phyloP scores from a whole-genome alignment of 2,797 vertebrate species.

The Protosalanx chinensis region DNA sequence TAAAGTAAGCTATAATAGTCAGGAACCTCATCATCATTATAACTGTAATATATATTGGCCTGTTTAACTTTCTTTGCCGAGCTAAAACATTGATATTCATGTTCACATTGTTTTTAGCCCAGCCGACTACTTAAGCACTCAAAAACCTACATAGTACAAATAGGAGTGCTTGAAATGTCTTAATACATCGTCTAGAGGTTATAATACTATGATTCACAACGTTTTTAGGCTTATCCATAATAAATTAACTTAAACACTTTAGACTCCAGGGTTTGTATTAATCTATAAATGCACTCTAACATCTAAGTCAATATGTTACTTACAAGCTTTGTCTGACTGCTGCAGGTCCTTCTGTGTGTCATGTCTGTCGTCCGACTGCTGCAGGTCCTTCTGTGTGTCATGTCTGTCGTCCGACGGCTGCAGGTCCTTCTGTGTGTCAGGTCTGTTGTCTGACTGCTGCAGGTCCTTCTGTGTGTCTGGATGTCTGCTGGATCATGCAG shows the following conservation, averaged over 20 bases:
- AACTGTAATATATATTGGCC: too few relatives aligned
- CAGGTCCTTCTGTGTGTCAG: slow-evolving; percentile 1
- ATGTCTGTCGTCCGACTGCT: not conserved
- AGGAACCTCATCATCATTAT: too few relatives aligned
- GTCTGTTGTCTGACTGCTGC: not conserved
- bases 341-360: not conserved
- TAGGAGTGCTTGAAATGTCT: slow-evolving; percentile 19
- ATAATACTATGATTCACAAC: slow-evolving; percentile 1
- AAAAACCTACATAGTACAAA: slow-evolving; percentile 21
- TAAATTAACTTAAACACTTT: not conserved
- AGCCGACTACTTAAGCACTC: too few relatives aligned
- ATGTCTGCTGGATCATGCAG: slow-evolving; percentile 9
- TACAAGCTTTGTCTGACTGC: not conserved
- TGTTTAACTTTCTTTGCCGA: too few relatives aligned
- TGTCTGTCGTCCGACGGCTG: not conserved
- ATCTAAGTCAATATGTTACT: not conserved
- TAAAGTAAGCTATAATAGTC: too few relatives aligned
- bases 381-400: not conserved
- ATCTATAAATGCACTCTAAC: not conserved
- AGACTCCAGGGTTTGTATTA: slow-evolving; percentile 13
- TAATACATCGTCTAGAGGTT: slow-evolving; percentile 11
- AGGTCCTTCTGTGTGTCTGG: not conserved
- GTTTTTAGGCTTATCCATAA: not conserved
- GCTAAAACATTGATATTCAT: too few relatives aligned
- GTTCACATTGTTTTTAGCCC: too few relatives aligned